Evolutionary conservation across 1,140 invertebrate genomes (phyloP).

Genomic region (Diabrotica undecimpunctata): DNA sequence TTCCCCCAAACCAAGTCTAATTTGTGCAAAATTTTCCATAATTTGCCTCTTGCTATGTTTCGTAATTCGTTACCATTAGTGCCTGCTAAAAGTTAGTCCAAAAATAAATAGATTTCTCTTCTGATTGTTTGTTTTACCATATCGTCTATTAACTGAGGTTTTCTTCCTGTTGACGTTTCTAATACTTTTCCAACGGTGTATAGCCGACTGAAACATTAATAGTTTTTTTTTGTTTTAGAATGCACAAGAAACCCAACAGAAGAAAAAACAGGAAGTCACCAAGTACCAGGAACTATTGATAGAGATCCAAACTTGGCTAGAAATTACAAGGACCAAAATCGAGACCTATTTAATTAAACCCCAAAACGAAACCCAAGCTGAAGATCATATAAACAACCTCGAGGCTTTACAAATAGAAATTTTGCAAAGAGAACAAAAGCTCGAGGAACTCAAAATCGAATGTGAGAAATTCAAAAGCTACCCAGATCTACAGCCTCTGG

Average conservation of each 20-base stretch:
- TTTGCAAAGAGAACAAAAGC: slow-evolving; percentile 54
- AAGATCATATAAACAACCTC: slow-evolving; percentile 50
- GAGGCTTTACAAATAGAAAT: slow-evolving; percentile 56
- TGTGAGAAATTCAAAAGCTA: slow-evolving; percentile 52
- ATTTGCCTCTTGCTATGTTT: too few species aligned
- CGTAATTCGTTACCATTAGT: too few species aligned
- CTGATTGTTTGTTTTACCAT: too few species aligned
- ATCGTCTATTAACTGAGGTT: too few species aligned
- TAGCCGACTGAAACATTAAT: too few species aligned
- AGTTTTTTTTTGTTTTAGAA: slow-evolving; percentile 41
- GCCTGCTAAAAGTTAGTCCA: too few species aligned
- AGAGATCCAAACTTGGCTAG: slow-evolving; percentile 62
- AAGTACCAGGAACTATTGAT: slow-evolving; percentile 59
- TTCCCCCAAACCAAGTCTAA: too few species aligned
- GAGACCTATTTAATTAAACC: slow-evolving; percentile 28
- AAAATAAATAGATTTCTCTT: too few species aligned
- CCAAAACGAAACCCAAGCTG: slow-evolving; percentile 47
- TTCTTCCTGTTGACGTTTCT: too few species aligned
- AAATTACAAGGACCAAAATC: slow-evolving; percentile 40
- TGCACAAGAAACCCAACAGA: slow-evolving; percentile 53
- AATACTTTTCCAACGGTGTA: too few species aligned
- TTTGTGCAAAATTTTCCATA: too few species aligned
- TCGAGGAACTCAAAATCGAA: slow-evolving; percentile 56
- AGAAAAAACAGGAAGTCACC: slow-evolving; percentile 55
- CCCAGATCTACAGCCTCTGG: slow-evolving; percentile 49